Evolutionary conservation across 2,113 vertebrate genomes (phyloP).

Genomic region (Archocentrus centrarchus): DNA sequence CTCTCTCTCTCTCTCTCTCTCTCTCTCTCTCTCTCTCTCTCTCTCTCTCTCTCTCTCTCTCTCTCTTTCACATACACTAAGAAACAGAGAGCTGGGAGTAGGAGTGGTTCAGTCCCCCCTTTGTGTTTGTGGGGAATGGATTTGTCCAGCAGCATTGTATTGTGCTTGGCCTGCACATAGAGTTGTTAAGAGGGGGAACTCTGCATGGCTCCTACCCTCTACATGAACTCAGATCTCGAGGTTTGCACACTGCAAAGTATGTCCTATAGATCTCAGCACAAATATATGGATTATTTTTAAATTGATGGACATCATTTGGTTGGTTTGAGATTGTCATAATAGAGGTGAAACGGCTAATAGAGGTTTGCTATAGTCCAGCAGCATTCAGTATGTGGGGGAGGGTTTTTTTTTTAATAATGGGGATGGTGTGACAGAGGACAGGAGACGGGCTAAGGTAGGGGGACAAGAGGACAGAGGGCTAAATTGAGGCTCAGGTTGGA

Average conservation of each 20-base stretch:
- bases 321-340: background rate
- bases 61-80: background rate
- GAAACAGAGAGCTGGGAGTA: constrained; percentile 23
- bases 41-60: background rate
- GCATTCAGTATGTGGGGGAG: background rate
- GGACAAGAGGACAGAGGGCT: constrained; percentile 42
- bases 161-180: constrained; percentile 36
- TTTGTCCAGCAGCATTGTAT: constrained; percentile 52
- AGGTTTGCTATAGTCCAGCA: background rate
- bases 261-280: background rate
- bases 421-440: constrained; percentile 19
- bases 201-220: constrained; percentile 55
- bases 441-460: constrained; percentile 22
- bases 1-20: background rate
- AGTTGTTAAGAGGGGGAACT: constrained; percentile 31
- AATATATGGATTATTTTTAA: background rate
- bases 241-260: constrained; percentile 8
- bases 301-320: background rate
- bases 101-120: constrained; percentile 55
- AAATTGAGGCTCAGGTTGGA: constrained; percentile 47
- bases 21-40: background rate
- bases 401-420: background rate
- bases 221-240: constrained; percentile 61
- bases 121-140: constrained; percentile 48
- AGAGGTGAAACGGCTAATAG: background rate